Evolutionary conservation across 1,140 invertebrate genomes (phyloP).

Genomic region (Druon quercuslanigerum): DNA sequence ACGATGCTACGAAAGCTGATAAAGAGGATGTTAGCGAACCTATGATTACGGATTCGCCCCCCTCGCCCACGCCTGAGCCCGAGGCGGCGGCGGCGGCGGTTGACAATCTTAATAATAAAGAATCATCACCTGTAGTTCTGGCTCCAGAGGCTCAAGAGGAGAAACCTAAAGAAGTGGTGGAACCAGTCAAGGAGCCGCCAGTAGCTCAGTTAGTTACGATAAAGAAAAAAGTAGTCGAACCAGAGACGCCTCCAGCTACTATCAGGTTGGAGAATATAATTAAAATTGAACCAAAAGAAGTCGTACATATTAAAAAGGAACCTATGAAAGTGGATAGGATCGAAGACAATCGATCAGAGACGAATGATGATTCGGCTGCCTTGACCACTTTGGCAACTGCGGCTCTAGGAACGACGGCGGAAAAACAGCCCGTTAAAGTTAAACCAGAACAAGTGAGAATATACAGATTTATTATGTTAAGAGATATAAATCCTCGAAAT

Average conservation of each 20-base stretch:
- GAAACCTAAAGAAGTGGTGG: slow-evolving; percentile 38
- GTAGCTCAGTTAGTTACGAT: background rate
- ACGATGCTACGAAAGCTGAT: slow-evolving; percentile 46
- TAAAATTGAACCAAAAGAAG: slow-evolving; percentile 57
- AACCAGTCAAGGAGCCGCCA: background rate
- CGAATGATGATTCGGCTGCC: slow-evolving; percentile 77
- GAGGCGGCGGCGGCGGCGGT: background rate
- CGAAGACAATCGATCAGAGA: slow-evolving; percentile 55
- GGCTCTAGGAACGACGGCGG: slow-evolving; percentile 79
- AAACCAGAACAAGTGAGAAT: slow-evolving; percentile 61
- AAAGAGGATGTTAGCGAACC: slow-evolving; percentile 46
- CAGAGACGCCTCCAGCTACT: slow-evolving; percentile 39
- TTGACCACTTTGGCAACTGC: slow-evolving; percentile 84
- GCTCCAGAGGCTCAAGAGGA: slow-evolving; percentile 40
- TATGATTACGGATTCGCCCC: slow-evolving; percentile 41
- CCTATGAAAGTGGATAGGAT: slow-evolving; percentile 60
- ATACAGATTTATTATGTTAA: background rate
- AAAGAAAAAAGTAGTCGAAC: slow-evolving; percentile 50
- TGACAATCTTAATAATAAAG: slow-evolving; percentile 36
- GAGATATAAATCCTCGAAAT: too few relatives aligned
- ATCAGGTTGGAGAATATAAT: slow-evolving; percentile 41
- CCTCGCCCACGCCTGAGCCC: slow-evolving; percentile 29
- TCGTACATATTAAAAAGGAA: slow-evolving; percentile 44
- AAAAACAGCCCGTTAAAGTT: slow-evolving; percentile 69
- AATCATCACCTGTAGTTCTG: slow-evolving; percentile 27